phyloP scores from a whole-genome alignment of 2,797 vertebrate species.

The Natrix natrix region DNA sequence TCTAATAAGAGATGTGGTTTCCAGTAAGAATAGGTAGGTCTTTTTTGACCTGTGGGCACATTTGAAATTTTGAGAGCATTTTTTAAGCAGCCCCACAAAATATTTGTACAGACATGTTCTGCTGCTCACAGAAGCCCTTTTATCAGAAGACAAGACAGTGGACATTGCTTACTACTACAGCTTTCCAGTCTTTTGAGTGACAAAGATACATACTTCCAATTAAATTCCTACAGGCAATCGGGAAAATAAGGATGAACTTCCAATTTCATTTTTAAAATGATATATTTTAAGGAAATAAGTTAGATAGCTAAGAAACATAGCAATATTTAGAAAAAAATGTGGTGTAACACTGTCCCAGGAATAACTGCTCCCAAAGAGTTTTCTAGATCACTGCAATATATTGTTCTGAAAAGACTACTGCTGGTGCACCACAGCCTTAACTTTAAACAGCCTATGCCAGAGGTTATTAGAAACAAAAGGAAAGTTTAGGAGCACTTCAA shows the following conservation, averaged over 20 bases:
- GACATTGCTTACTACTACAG: not conserved
- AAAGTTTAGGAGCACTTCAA: not conserved
- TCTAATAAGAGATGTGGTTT: not conserved
- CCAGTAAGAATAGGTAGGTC: not conserved
- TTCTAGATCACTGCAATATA: not conserved
- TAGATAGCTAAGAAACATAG: not conserved
- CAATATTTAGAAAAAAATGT: not conserved
- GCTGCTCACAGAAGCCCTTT: not conserved
- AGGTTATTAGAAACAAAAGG: not conserved
- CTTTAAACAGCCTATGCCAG: not conserved
- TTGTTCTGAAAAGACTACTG: not conserved
- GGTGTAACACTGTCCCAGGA: not conserved
- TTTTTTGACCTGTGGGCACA: not conserved
- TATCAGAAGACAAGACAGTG: not conserved
- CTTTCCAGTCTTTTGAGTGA: not conserved
- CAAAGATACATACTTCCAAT: not conserved
- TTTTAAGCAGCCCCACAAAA: not conserved
- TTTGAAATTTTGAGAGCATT: not conserved
- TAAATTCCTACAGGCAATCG: not conserved
- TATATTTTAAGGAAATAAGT: not conserved
- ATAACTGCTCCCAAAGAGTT: not conserved
- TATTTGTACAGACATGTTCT: not conserved
- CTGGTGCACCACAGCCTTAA: not conserved
- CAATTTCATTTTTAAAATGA: not conserved
- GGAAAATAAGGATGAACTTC: not conserved